These are phyloP conservation scores for Pyralis farinalis DNA, from an alignment of 2,888 invertebrate genomes.

Conservation along the genomic window DNA sequence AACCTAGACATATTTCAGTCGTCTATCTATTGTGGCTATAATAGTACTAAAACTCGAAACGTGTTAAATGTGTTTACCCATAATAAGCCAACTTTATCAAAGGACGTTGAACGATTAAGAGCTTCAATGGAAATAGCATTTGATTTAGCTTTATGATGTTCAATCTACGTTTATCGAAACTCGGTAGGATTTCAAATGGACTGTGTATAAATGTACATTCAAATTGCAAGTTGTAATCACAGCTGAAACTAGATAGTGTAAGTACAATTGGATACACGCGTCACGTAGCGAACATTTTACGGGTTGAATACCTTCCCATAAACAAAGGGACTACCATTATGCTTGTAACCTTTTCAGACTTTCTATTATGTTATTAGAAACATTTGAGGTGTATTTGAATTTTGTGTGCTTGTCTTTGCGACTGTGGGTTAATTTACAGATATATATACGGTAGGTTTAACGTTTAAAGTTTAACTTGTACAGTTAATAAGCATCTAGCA, in stretches of 20 bases:
- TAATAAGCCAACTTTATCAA: slow-evolving; percentile 49
- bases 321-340: background rate
- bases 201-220: slow-evolving; percentile 10
- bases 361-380: no score
- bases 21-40: slow-evolving; percentile 15
- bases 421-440: no score
- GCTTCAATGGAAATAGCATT: slow-evolving; percentile 54
- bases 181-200: no score
- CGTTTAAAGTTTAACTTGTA: no score
- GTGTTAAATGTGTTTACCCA: slow-evolving; percentile 10
- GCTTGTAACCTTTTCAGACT: no score
- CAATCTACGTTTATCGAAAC: slow-evolving; percentile 10
- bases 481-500: no score
- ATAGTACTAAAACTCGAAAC: slow-evolving; percentile 1
- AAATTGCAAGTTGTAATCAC: slow-evolving; percentile 10
- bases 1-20: slow-evolving; percentile 12
- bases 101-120: slow-evolving; percentile 55
- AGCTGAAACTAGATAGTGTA: background rate
- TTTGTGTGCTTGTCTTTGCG: no score
- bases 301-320: background rate
- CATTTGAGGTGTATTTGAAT: no score
- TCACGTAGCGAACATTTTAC: slow-evolving; percentile 1
- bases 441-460: no score
- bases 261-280: background rate
- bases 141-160: slow-evolving; percentile 62